Conservation (phyloP, 2,888 invertebrate genomes). For the Ennomos erosarius region DNA sequence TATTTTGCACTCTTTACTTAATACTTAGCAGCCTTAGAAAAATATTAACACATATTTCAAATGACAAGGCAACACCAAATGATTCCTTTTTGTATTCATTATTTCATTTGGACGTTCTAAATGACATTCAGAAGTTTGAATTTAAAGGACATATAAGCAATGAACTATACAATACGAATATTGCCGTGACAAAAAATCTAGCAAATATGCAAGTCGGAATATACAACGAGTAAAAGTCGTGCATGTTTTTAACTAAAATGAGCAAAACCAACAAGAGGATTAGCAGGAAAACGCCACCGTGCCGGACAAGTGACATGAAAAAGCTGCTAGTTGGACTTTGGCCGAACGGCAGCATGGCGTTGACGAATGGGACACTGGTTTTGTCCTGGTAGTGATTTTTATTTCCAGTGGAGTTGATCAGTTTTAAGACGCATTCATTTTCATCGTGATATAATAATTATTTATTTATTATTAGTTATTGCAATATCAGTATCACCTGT, state of each 20-base stretch:
- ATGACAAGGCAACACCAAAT: too few relatives aligned
- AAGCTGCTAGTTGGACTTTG: constrained; percentile 33
- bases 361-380: constrained; percentile 30
- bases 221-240: constrained; percentile 11
- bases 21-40: constrained; percentile 37
- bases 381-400: constrained; percentile 3
- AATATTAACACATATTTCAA: not conserved
- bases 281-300: constrained; percentile 35
- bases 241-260: constrained; percentile 30
- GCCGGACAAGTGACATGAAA: constrained; percentile 41
- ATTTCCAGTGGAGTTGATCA: not conserved
- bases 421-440: too few relatives aligned
- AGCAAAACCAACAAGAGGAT: constrained; percentile 40
- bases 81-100: too few relatives aligned
- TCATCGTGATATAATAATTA: too few relatives aligned
- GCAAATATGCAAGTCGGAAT: constrained; percentile 14
- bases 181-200: not conserved
- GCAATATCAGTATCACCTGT: too few relatives aligned
- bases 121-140: not conserved
- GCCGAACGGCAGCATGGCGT: constrained; percentile 29
- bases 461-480: too few relatives aligned
- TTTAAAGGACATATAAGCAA: not conserved
- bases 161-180: too few relatives aligned
- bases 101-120: not conserved
- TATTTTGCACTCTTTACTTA: constrained; percentile 45